Evolutionary conservation across 2,888 invertebrate species (phyloP), one percentile per base, ranked within the genome.

Genomic region (Emmelina monodactyla): DNA sequence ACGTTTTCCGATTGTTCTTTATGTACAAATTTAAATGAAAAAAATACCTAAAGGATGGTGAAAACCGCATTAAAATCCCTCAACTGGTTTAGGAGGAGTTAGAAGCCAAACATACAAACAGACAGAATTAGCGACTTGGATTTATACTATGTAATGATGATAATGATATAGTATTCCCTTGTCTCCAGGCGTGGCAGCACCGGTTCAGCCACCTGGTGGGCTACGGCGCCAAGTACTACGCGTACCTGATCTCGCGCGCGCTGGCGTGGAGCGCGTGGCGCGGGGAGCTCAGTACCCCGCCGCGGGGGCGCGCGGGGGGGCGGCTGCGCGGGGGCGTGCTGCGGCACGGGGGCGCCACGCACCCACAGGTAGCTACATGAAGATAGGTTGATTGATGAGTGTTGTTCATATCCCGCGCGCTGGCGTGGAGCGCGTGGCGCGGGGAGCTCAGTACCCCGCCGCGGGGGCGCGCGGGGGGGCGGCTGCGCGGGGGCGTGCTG

Each of bases 171-270:
- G n/a, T n/a, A n/a, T n/a, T n/a, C n/a, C n/a, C n/a, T n/a, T n/a
- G n/a, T n/a, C n/a, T n/a, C n/a, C 54, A 91, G 85, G 94, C 96
- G 1, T 97, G 96, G 96, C 97, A 97, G 57, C 83, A 94, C 51
- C 83, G 97, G 38, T 99, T 99, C 78, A 92, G 94, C 41, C 99
- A 99, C 71, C 80, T 99, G 35, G 92, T 97, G 3, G 97, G 97
- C 1, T 99, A 99, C 69, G 99, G 99, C 25, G 97, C 97, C 0
- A 97, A 97, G 69, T 99, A 99, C 75, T 99, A 98, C 68, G 92
- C 98, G 1, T 99, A 99, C 75, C 80, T 99, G 43, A 91, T 97
- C 55, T 97, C 98, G 0, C 85, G 93, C 53, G 94, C 96, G 6
- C 86, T 97, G 33, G 96, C 97, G 0, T 91, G 94, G 37, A 88